Evolutionary conservation across 2,888 invertebrate species (phyloP).

Genomic region (Diaphora mendica): DNA sequence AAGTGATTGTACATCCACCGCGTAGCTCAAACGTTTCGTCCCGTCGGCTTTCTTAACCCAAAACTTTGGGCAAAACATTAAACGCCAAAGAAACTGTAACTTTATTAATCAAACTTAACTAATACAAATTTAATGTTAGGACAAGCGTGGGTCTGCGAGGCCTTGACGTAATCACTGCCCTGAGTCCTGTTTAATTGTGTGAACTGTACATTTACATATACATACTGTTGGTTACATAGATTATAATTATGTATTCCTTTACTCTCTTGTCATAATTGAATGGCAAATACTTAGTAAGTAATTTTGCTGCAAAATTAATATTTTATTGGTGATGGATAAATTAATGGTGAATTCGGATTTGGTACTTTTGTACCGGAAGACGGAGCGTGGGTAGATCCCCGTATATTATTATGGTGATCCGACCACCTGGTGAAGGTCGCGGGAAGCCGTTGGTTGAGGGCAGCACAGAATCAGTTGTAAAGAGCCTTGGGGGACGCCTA

Average conservation of each 20-base stretch:
- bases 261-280: background rate
- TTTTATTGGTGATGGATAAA: background rate
- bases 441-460: too few relatives aligned
- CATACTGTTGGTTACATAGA: background rate
- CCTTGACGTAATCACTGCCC: conserved; percentile 33
- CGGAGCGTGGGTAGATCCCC: too few relatives aligned
- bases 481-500: too few relatives aligned
- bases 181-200: conserved; percentile 48
- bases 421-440: too few relatives aligned
- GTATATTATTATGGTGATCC: too few relatives aligned
- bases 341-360: too few relatives aligned
- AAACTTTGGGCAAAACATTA: conserved; percentile 41
- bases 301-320: background rate
- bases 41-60: conserved; percentile 7
- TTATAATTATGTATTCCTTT: too few relatives aligned
- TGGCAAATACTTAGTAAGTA: background rate
- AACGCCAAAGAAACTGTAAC: conserved; percentile 47
- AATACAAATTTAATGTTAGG: conserved; percentile 49
- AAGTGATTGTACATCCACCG: background rate
- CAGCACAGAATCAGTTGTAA: too few relatives aligned
- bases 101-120: conserved; percentile 55
- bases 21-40: conserved; percentile 1
- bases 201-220: conserved; percentile 24
- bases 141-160: conserved; percentile 34
- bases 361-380: too few relatives aligned